These are phyloP conservation scores for Palythoa caribaeorum DNA, from an alignment of 92 coral and sea anemone species.

Conservation along the genomic window DNA sequence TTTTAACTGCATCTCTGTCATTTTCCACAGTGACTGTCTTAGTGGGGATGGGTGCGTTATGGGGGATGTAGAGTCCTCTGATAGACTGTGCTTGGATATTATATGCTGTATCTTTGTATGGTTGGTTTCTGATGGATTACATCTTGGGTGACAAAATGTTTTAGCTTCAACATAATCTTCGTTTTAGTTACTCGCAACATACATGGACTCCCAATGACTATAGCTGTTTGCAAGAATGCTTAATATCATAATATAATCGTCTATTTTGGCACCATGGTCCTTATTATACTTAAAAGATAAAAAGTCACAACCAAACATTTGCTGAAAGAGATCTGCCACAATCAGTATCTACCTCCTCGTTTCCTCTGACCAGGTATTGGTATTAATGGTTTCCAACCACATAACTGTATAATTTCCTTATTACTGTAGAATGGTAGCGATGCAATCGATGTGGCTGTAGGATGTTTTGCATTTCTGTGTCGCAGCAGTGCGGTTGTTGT, in stretches of 20 bases:
- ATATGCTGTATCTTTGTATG: neutral
- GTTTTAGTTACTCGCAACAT: neutral
- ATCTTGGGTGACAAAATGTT: neutral
- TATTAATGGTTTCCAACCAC: slow-evolving; percentile 37
- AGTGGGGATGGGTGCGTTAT: neutral
- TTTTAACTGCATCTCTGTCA: too few relatives aligned
- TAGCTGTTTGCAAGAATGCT: slow-evolving; percentile 22
- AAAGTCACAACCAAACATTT: slow-evolving; percentile 48
- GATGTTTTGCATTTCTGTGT: slow-evolving; percentile 51
- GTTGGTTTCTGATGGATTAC: neutral
- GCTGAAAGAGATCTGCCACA: slow-evolving; percentile 30
- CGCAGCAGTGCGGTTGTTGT: slow-evolving; percentile 49
- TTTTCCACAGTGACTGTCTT: neutral
- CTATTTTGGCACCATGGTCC: slow-evolving; percentile 47
- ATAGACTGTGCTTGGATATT: neutral
- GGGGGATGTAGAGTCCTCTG: neutral
- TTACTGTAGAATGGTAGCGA: neutral
- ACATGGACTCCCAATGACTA: slow-evolving; percentile 27
- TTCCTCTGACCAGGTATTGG: slow-evolving; percentile 5
- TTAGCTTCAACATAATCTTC: neutral
- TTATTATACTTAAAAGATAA: slow-evolving; percentile 1
- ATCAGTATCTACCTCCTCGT: slow-evolving; percentile 23
- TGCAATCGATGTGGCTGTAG: slow-evolving; percentile 17
- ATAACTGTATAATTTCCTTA: neutral
- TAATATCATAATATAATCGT: neutral